Base-by-base conservation (phyloP, 1,140 invertebrate species). In the Magallana angulata region DNA sequence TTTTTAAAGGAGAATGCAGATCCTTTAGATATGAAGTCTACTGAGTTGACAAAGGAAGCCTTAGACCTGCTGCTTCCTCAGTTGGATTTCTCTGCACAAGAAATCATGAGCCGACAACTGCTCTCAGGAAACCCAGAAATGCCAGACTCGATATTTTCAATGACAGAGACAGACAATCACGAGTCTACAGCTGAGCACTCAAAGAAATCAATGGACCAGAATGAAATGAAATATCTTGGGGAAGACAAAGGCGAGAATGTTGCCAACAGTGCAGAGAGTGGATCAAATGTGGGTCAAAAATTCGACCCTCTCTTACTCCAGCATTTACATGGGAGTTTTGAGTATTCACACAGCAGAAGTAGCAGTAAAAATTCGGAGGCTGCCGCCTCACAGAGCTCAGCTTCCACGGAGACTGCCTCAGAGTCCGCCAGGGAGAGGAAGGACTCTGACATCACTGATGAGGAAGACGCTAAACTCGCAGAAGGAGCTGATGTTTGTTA, bases 121-220 rank as follows among this genome's bases (percentile, higher is more conserved):
- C 58, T 84, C 14, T 58, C 82, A 14, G 56, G 60, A 84, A 84
- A 84, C 60, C 82, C 82, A 48, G 57, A 84, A 84, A 84, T 84
- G 82, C 82, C 82, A 6, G 82, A 84, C 82, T 60, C 82, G 9
- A 84, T 84, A 36, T 84, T 84, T 30, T 84, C 82, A 12, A 59
- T 60, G 12, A 36, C 59, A 36, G 82, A 62, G 14, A 56, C 57
- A 2, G 56, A 82, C 18, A 18, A 24, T 24, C 36, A 9, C 14
- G 56, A 57, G 18, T 58, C 48, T 57, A 24, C 68, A 36, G 36
- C 9, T 76, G 68, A 76, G 11, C 68, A 76, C 11, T 76, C 24
- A 76, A 76, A 76, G 9, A 8, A 30, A 1, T 12, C 64, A 18
- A 24, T 12, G 18, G 68, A 76, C 36, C 24, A 18, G 9, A 76